phyloP scores from a whole-genome alignment of 2,113 vertebrate species.

The Cavia porcellus region DNA sequence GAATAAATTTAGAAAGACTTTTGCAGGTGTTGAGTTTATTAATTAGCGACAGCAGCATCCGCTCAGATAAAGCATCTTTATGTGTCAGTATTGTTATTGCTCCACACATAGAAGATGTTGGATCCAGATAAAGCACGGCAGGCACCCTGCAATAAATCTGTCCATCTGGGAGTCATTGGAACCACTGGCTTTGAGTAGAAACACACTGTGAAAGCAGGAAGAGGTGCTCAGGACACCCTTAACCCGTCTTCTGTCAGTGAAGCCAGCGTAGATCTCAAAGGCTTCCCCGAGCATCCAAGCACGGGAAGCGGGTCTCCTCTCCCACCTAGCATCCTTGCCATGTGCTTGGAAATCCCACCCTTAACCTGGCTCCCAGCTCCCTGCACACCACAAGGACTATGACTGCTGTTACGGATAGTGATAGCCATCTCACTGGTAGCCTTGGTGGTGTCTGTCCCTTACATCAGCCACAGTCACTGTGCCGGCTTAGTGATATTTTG shows the following conservation, averaged over 20 bases:
- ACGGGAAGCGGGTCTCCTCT: neutral
- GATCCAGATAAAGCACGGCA: neutral
- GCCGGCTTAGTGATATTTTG: conserved; percentile 85
- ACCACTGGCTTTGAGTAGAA: neutral
- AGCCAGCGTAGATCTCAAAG: neutral
- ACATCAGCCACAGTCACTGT: conserved; percentile 83
- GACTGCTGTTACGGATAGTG: conserved; percentile 69
- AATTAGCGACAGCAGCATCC: neutral
- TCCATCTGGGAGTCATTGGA: too few relatives aligned
- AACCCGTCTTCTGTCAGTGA: neutral
- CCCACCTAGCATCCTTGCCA: neutral
- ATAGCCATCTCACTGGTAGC: conserved; percentile 74
- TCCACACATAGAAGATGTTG: neutral
- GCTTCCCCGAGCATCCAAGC: neutral
- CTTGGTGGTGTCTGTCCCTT: conserved; percentile 77
- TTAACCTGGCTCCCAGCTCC: conserved; percentile 39
- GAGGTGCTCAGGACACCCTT: neutral
- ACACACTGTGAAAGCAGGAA: neutral
- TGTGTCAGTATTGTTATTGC: too few relatives aligned
- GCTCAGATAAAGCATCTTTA: neutral
- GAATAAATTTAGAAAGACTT: neutral
- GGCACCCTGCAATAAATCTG: neutral
- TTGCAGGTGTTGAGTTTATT: neutral
- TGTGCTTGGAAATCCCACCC: conserved; percentile 36
- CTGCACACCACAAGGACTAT: conserved; percentile 43